Evolutionary conservation across 2,888 invertebrate species (phyloP).

Genomic region (Nemotelus pantherinus): DNA sequence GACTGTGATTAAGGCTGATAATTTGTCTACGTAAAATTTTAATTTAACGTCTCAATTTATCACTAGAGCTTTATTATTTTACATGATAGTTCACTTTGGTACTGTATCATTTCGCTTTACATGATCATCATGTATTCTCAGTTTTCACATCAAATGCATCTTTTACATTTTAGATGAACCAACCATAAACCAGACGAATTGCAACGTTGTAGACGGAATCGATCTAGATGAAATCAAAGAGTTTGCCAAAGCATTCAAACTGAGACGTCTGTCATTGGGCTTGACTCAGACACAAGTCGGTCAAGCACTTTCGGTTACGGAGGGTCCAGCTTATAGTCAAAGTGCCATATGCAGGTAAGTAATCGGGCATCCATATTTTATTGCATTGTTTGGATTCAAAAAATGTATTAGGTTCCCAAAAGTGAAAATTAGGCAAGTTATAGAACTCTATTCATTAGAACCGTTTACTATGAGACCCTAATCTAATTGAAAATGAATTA

Average conservation of each 20-base stretch:
- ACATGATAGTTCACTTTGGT: no score
- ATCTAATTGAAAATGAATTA: no score
- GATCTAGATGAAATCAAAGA: conserved; percentile 98
- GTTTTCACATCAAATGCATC: neutral
- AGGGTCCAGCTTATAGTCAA: conserved; percentile 98
- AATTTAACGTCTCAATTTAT: no score
- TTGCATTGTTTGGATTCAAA: conserved; percentile 36
- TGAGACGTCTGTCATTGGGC: conserved; percentile 90
- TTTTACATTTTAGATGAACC: conserved; percentile 75
- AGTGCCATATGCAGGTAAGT: conserved; percentile 98
- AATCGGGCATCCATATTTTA: neutral
- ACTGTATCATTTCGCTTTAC: no score
- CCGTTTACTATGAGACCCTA: no score
- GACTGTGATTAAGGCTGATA: neutral
- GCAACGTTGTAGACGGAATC: conserved; percentile 95
- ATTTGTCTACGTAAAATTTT: no score
- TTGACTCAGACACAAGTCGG: conserved; percentile 97
- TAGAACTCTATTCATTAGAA: no score
- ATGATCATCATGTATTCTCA: neutral
- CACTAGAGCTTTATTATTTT: no score
- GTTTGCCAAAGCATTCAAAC: conserved; percentile 96
- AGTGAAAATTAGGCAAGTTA: no score
- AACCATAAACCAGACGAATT: conserved; percentile 92
- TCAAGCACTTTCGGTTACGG: conserved; percentile 95
- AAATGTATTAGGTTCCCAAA: neutral